A percentile compares a stretch with the other conserved stretches of the same genome.
Conservation (phyloP, 1,140 invertebrate genomes). For the Holotrichia oblita region DNA sequence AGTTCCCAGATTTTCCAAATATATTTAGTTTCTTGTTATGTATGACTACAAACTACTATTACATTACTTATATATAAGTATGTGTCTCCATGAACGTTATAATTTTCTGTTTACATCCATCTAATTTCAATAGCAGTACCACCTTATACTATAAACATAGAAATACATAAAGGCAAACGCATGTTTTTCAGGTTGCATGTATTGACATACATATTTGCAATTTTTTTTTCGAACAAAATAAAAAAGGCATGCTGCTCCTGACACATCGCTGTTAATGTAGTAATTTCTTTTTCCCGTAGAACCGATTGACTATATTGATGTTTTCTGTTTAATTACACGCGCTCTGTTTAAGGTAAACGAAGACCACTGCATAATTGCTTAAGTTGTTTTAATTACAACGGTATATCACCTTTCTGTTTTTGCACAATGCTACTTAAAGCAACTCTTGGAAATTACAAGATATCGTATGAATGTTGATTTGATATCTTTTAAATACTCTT, state of each 20-base stretch:
- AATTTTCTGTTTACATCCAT: constrained; percentile 2
- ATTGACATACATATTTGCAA: constrained; percentile 22
- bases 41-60: neutral
- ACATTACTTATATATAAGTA: constrained; percentile 13
- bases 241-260: constrained; percentile 22
- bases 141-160: constrained; percentile 8
- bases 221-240: constrained; percentile 7
- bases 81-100: too few relatives aligned
- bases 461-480: too few relatives aligned
- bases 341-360: neutral
- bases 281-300: constrained; percentile 9
- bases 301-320: constrained; percentile 15
- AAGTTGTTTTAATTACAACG: neutral
- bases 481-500: too few relatives aligned
- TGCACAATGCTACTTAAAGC: too few relatives aligned
- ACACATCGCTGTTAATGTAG: constrained; percentile 26
- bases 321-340: constrained; percentile 2
- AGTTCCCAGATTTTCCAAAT: neutral
- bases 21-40: constrained; percentile 9
- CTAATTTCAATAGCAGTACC: neutral
- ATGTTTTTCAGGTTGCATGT: constrained; percentile 39
- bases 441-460: too few relatives aligned
- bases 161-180: constrained; percentile 9
- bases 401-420: neutral
- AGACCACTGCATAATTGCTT: neutral